Evolutionary conservation across 2,797 vertebrate genomes (phyloP).

Genomic region (Telmatherina bonti): DNA sequence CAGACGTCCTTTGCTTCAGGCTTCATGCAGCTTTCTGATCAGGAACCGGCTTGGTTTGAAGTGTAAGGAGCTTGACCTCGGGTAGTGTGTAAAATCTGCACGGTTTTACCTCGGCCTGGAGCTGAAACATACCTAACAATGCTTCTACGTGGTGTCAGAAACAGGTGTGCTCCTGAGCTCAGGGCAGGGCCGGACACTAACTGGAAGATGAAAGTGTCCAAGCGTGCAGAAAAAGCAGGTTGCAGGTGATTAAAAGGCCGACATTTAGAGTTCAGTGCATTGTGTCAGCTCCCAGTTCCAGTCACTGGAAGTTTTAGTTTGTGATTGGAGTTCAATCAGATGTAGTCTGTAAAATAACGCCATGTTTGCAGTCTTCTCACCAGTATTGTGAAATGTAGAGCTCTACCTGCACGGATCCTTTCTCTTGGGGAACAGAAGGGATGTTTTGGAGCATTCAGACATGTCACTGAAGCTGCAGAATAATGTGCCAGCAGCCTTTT

Average conservation of each 20-base stretch:
- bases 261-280: neutral
- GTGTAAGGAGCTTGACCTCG: neutral
- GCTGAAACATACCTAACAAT: neutral
- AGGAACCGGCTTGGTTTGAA: neutral
- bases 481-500: slow-evolving; percentile 81
- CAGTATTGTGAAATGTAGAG: slow-evolving; percentile 24
- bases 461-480: slow-evolving; percentile 77
- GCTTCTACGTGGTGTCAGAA: too few species aligned
- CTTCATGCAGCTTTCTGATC: neutral
- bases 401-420: slow-evolving; percentile 58
- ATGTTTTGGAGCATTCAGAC: slow-evolving; percentile 70
- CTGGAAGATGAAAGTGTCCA: neutral
- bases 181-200: neutral
- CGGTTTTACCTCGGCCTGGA: neutral
- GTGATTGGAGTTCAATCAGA: neutral
- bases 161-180: neutral
- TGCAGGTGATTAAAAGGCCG: neutral
- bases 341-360: neutral
- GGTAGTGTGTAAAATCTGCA: neutral
- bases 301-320: neutral
- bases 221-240: neutral
- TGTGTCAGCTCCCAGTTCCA: neutral
- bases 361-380: neutral
- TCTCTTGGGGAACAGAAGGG: slow-evolving; percentile 66
- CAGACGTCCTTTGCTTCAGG: neutral